Conservation (phyloP, 2,888 invertebrate genomes). For the Artemia sinica region DNA sequence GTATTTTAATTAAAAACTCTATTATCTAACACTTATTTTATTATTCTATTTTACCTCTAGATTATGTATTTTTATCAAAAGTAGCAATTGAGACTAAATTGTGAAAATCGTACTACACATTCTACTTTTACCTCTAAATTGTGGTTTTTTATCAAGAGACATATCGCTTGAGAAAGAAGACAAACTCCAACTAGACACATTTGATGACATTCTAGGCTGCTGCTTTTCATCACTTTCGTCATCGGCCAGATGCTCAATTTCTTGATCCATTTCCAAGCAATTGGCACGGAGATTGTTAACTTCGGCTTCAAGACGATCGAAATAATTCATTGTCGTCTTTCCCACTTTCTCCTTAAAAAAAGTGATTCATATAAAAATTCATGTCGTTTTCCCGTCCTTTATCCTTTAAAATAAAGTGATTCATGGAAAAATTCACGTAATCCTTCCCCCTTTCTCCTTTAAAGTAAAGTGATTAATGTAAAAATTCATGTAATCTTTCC, state of each 20-base stretch:
- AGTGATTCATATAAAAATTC: too few relatives aligned
- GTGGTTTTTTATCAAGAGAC: not conserved
- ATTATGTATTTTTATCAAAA: too few relatives aligned
- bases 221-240: not conserved
- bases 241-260: not conserved
- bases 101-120: too few relatives aligned
- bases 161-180: conserved; percentile 10
- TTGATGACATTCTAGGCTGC: not conserved
- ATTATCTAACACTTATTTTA: too few relatives aligned
- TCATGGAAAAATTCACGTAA: too few relatives aligned
- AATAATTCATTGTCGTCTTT: conserved; percentile 12
- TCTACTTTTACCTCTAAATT: not conserved
- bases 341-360: not conserved
- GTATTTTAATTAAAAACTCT: too few relatives aligned
- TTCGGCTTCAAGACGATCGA: conserved; percentile 3
- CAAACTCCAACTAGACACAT: conserved; percentile 6
- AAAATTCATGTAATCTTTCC: too few relatives aligned
- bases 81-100: too few relatives aligned
- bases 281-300: conserved; percentile 3
- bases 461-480: too few relatives aligned
- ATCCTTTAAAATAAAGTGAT: not conserved
- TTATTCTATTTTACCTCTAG: too few relatives aligned
- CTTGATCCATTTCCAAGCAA: conserved; percentile 9
- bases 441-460: too few relatives aligned
- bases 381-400: not conserved